Conservation (phyloP, 2,888 invertebrate species). For the Sphinx pinastri region DNA sequence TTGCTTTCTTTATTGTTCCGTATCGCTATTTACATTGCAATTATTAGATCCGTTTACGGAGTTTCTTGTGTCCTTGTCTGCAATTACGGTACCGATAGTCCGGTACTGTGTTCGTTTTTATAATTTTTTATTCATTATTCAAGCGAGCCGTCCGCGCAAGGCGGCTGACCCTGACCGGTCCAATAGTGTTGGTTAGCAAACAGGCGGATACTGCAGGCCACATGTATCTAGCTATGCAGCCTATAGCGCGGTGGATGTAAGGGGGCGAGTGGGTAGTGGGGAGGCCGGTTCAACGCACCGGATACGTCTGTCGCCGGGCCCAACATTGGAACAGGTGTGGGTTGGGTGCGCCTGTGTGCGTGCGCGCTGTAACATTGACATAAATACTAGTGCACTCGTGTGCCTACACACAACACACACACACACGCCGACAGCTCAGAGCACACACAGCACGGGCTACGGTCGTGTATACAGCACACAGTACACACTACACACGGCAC, state of each 20-base stretch:
- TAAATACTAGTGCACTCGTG: slow-evolving; percentile 70
- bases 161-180: slow-evolving; percentile 57
- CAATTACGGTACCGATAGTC: slow-evolving; percentile 21
- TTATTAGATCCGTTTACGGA: slow-evolving; percentile 20
- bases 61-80: slow-evolving; percentile 12
- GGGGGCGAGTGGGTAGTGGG: slow-evolving; percentile 50
- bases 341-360: slow-evolving; percentile 53
- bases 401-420: slow-evolving; percentile 46
- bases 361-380: slow-evolving; percentile 76
- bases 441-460: slow-evolving; percentile 14
- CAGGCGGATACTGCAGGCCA: slow-evolving; percentile 54
- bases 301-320: slow-evolving; percentile 77
- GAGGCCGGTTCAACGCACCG: slow-evolving; percentile 78
- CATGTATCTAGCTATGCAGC: slow-evolving; percentile 43
- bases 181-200: slow-evolving; percentile 60
- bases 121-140: slow-evolving; percentile 34
- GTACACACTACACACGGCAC: slow-evolving; percentile 19
- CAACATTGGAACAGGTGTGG: slow-evolving; percentile 67
- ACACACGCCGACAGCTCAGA: slow-evolving; percentile 34
- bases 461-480: not conserved
- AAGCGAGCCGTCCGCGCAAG: slow-evolving; percentile 47
- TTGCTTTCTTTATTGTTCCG: slow-evolving; percentile 13
- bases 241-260: slow-evolving; percentile 43
- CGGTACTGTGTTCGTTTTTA: slow-evolving; percentile 13
- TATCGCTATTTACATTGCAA: slow-evolving; percentile 11